Conservation (phyloP, 2,888 invertebrate genomes). For the Auanema sp. region DNA sequence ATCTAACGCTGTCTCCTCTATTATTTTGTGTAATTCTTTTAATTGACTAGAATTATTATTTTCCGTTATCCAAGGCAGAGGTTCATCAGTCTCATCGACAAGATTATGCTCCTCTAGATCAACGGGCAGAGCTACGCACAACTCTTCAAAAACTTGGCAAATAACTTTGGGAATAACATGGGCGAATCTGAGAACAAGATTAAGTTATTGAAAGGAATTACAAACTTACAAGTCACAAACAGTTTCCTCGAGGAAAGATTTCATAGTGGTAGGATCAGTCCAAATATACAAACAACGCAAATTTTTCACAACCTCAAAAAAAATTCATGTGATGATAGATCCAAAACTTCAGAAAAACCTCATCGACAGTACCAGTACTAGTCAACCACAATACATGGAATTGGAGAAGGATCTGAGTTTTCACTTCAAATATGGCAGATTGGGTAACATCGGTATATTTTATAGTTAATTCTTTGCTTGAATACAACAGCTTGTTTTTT, state of each 20-base stretch:
- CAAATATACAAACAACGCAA: slow-evolving; percentile 31
- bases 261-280: slow-evolving; percentile 19
- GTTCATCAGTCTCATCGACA: slow-evolving; percentile 2
- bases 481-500: no score
- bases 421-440: no score
- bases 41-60: slow-evolving; percentile 1
- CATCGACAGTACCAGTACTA: no score
- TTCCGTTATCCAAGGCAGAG: background rate
- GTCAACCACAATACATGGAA: no score
- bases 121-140: slow-evolving; percentile 34
- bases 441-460: no score
- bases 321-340: no score
- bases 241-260: slow-evolving; percentile 28
- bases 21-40: background rate
- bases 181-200: slow-evolving; percentile 25
- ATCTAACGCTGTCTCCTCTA: slow-evolving; percentile 16
- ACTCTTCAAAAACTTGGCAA: slow-evolving; percentile 40
- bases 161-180: slow-evolving; percentile 28
- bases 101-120: slow-evolving; percentile 38
- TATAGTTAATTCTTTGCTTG: no score
- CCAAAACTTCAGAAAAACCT: no score
- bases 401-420: no score
- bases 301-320: slow-evolving; percentile 30
- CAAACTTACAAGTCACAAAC: slow-evolving; percentile 35
- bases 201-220: background rate